A percentile compares a stretch with the other conserved stretches of the same genome.
phyloP scores from a whole-genome alignment of 1,140 invertebrate genomes.

The Drosophila burlai region DNA sequence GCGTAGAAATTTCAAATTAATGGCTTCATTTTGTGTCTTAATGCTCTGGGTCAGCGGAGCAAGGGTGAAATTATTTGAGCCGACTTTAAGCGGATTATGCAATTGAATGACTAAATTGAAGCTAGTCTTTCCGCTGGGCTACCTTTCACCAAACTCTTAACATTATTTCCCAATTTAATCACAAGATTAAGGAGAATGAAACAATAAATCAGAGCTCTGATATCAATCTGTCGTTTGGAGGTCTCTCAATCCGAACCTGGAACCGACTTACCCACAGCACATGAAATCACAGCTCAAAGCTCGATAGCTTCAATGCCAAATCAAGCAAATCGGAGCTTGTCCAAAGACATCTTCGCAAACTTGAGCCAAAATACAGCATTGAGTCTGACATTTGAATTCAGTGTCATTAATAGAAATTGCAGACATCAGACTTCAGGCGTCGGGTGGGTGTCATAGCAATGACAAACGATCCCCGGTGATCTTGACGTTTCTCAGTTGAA shows the following conservation, averaged over 20 bases:
- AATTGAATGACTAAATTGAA: conserved; percentile 34
- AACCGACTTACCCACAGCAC: conserved; percentile 15
- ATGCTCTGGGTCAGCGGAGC: conserved; percentile 43
- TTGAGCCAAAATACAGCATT: conserved; percentile 51
- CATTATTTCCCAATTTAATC: neutral
- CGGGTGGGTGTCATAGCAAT: conserved; percentile 72
- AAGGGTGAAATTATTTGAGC: conserved; percentile 24
- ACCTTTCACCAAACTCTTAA: conserved; percentile 17
- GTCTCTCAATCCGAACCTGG: conserved; percentile 25
- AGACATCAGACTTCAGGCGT: conserved; percentile 43
- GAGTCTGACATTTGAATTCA: conserved; percentile 72
- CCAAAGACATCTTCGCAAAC: conserved; percentile 62
- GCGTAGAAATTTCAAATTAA: conserved; percentile 61
- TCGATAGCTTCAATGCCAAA: conserved; percentile 57
- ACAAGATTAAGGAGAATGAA: neutral
- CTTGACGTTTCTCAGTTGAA: conserved; percentile 49
- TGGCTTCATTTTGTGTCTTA: conserved; percentile 60
- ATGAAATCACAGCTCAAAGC: conserved; percentile 36
- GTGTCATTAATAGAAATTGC: conserved; percentile 77
- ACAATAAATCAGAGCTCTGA: conserved; percentile 20
- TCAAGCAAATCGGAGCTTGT: conserved; percentile 33
- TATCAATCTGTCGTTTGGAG: conserved; percentile 51
- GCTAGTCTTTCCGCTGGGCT: conserved; percentile 1
- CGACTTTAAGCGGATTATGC: conserved; percentile 38
- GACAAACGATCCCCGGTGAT: conserved; percentile 58